Conservation (phyloP, 2,888 invertebrate species). For the Hypomecis punctinalis region DNA sequence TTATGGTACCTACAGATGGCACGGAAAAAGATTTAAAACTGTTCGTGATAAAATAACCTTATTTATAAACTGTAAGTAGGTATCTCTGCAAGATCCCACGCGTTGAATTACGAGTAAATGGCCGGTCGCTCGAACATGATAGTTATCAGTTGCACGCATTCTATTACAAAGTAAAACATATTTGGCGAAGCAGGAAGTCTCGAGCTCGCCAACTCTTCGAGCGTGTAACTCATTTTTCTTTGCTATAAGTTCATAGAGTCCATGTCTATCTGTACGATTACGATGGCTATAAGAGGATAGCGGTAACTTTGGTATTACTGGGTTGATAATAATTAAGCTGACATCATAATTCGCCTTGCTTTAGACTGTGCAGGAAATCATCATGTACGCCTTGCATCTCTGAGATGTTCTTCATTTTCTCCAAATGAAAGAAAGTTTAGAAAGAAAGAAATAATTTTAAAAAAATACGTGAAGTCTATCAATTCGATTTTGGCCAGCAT, state of each 20-base stretch:
- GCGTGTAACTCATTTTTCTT: slow-evolving; percentile 1
- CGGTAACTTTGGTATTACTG: too few species aligned
- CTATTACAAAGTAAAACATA: slow-evolving; percentile 22
- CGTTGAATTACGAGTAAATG: slow-evolving; percentile 16
- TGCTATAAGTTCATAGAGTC: not conserved
- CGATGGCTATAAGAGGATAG: too few species aligned
- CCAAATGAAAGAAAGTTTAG: too few species aligned
- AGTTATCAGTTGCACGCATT: slow-evolving; percentile 17
- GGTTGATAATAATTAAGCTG: too few species aligned
- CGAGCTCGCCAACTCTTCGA: slow-evolving; percentile 12
- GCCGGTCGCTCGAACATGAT: slow-evolving; percentile 11
- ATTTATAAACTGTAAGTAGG: not conserved
- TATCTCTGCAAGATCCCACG: slow-evolving; percentile 14
- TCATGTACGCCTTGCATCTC: too few species aligned
- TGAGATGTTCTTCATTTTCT: too few species aligned
- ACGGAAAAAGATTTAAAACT: not conserved
- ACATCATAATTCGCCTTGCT: too few species aligned
- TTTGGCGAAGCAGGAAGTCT: slow-evolving; percentile 23
- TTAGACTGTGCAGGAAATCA: too few species aligned
- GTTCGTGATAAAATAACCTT: not conserved
- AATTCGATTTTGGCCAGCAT: too few species aligned
- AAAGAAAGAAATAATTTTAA: too few species aligned
- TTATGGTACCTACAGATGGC: too few species aligned
- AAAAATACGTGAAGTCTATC: too few species aligned
- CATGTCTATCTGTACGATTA: not conserved